Base-by-base conservation (phyloP, 2,113 vertebrate species). In the Anser cygnoides region DNA sequence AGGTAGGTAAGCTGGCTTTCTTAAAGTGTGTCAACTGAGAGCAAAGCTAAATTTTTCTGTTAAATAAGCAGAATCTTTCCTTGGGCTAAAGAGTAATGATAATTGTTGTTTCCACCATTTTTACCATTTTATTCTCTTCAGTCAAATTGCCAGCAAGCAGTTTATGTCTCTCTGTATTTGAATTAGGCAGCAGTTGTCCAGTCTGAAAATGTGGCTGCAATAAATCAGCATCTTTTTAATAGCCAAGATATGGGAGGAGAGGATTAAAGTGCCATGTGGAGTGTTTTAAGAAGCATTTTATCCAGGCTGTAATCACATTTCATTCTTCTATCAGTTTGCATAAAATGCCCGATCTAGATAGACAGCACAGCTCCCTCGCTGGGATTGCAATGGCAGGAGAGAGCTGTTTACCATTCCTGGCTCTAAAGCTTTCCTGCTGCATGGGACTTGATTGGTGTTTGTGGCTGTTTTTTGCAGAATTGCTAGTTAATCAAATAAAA, bases 211-310 rank as follows among this genome's bases (percentile, higher is more conserved):
- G 44, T 63, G 70, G 37, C 78, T 87, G 19, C 50, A 92, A 71
- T 94, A 94, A 95, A 91, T 89, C 90, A 94, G 18, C 86, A 81
- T 94, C 63, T 77, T 86, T 95, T 87, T 95, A 96, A 72, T 70
- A 90, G 49, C 92, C 58, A 85, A 26, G 52, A 76, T 86, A 37
- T 63, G 67, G 71, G 41, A 52, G 22, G 49, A 89, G 65, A 85
- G 74, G 39, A 86, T 90, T 96, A 22, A 95, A 96, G 70, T 68
- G 37, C 33, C 87, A 71, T 10, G 0, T 52, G 26, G 54, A 90
- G 58, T 88, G 85, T 87, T 93, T 93, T 90, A 86, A 89, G 73
- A 86, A 96, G 79, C 50, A 44, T 77, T 75, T 97, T 75, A 70
- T 87, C 68, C 29, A 86, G 76, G 50, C 73, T 84, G 59, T 89